Conservation (phyloP, 2,113 vertebrate genomes). For the Anhinga rufa region DNA sequence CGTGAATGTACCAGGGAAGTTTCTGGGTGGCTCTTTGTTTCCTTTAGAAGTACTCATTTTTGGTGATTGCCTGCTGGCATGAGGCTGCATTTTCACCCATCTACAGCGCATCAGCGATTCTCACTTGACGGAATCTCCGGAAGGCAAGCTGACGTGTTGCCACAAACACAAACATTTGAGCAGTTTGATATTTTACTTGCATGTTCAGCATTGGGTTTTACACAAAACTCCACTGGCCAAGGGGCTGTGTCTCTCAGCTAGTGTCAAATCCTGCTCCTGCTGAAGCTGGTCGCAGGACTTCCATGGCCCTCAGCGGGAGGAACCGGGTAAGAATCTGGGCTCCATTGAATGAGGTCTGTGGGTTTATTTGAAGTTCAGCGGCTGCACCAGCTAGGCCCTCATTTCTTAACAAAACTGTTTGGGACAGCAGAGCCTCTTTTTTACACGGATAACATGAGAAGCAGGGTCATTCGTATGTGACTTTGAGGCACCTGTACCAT, state of each 20-base stretch:
- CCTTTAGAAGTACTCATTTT: background rate
- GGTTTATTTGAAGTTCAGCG: background rate
- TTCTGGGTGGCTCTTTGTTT: background rate
- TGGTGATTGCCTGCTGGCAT: background rate
- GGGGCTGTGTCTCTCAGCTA: background rate
- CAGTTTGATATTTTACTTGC: background rate
- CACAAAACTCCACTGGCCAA: background rate
- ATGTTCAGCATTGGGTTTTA: background rate
- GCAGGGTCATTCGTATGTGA: background rate
- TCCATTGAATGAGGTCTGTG: background rate
- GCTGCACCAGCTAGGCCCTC: background rate
- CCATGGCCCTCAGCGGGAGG: background rate
- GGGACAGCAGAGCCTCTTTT: background rate
- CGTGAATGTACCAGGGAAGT: background rate
- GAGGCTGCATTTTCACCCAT: background rate
- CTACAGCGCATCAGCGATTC: background rate
- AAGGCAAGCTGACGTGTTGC: background rate
- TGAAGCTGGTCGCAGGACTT: background rate
- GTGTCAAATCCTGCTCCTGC: background rate
- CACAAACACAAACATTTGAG: conserved; percentile 6
- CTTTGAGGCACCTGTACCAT: background rate
- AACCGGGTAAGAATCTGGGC: background rate
- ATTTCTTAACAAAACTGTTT: background rate
- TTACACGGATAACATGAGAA: background rate
- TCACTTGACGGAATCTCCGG: background rate